Base-by-base conservation (phyloP, 2,113 vertebrate species). In the Oreamnos americanus region DNA sequence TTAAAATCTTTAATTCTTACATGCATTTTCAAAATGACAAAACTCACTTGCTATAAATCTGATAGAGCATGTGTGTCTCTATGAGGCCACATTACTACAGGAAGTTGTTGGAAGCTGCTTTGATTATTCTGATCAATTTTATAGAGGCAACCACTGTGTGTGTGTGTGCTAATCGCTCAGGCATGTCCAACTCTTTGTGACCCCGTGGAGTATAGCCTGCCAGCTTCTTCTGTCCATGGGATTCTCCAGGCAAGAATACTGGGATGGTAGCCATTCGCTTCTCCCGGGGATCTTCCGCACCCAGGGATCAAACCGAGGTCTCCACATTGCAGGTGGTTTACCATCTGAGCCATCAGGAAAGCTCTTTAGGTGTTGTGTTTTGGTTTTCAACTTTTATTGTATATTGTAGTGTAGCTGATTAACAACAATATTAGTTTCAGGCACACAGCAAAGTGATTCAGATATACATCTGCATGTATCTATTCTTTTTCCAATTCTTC, bases 301-400 rank as follows among this genome's bases (percentile, higher is more conserved):
- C 39, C 36, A 43, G 12, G 71, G 39, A 26, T 43, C 36, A 7
- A 43, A 76, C 23, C 71, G 36, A 3, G 23, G 36, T 76, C 23
- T 43, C 36, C 36, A 14, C 71, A 76, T 43, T 14, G 11, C 21
- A 76, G 71, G 71, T 7, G 23, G 71, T 14, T 3, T 26, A 43
- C 21, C 36, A 43, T 14, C 71, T 76, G 23, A 76, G 71, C 36
- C 71, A 14, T 14, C 36, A 43, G 23, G 71, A 43, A 76, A 62
- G 43, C 16, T 10, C 16, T 79, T 39, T 39, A 23, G n/a, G n/a
- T n/a, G 1, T 2, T 7, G 19, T 7, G 19, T 2, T 7, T 8
- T 15, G 47, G 28, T 19, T 3, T 33, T 7, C 23, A 76, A 7
- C 30, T 49, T 49, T 33, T 51, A 21, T 21, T 79, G 30, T 51